phyloP scores from a whole-genome alignment of 2,113 vertebrate genomes.

The Formicarius rufipectus region DNA sequence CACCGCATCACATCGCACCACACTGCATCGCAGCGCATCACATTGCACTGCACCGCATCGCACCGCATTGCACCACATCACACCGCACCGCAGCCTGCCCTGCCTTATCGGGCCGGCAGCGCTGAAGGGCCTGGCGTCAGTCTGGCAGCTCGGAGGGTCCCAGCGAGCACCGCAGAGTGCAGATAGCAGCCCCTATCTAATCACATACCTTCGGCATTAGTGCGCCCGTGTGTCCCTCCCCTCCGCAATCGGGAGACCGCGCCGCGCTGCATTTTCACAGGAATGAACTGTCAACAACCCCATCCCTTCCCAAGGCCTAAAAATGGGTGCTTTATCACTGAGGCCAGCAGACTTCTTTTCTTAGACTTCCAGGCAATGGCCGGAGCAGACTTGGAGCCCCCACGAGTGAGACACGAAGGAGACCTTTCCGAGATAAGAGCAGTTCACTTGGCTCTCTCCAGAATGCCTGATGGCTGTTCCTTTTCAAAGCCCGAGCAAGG shows the following conservation, averaged over 20 bases:
- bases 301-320: conserved; percentile 80
- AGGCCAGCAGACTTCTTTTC: conserved; percentile 71
- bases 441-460: conserved; percentile 61
- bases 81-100: no score
- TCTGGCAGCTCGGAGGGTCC: conserved; percentile 81
- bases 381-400: conserved; percentile 68
- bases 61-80: no score
- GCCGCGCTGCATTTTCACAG: conserved; percentile 70
- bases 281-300: conserved; percentile 85
- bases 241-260: conserved; percentile 41
- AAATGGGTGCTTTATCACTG: conserved; percentile 69
- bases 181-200: conserved; percentile 70
- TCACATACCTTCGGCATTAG: conserved; percentile 64
- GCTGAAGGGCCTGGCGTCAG: conserved; percentile 84
- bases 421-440: conserved; percentile 67
- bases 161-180: conserved; percentile 77
- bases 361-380: conserved; percentile 67
- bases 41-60: no score
- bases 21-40: no score
- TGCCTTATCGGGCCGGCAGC: conserved; percentile 78
- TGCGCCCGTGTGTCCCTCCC: conserved; percentile 57
- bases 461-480: conserved; percentile 62
- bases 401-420: conserved; percentile 68
- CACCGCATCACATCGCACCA: no score
- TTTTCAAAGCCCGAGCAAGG: conserved; percentile 59